Percentiles rank a stretch among this genome's conserved stretches.
phyloP scores from a whole-genome alignment of 2,797 vertebrate genomes.

The Sarcoramphus papa region DNA sequence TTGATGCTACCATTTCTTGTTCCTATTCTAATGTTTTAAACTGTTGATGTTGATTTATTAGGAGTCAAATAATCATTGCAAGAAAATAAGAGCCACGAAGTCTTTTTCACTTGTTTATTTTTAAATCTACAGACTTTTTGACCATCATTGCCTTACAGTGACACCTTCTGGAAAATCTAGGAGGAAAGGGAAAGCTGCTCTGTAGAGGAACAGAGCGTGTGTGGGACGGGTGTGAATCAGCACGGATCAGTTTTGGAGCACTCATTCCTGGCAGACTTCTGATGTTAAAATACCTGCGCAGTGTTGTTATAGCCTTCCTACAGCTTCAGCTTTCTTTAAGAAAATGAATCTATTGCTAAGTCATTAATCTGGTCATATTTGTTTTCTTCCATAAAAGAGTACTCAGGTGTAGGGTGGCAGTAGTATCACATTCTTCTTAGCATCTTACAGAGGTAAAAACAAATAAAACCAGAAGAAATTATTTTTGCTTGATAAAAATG shows the following conservation, averaged over 20 bases:
- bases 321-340: background rate
- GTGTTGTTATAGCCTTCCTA: background rate
- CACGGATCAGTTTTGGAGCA: background rate
- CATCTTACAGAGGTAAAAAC: background rate
- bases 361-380: background rate
- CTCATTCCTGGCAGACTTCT: background rate
- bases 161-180: slow-evolving; percentile 70
- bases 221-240: background rate
- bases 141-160: slow-evolving; percentile 64
- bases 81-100: background rate
- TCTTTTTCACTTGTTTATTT: background rate
- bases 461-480: background rate
- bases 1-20: background rate
- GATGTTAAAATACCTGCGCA: background rate
- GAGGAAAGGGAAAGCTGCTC: background rate
- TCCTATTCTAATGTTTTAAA: background rate
- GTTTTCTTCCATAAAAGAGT: background rate
- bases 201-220: background rate
- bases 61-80: background rate
- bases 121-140: background rate
- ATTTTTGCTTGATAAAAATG: background rate
- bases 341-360: background rate
- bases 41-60: background rate
- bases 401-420: background rate
- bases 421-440: background rate